phyloP scores from a whole-genome alignment of 2,888 invertebrate genomes.

The Troides oblongomaculatus region DNA sequence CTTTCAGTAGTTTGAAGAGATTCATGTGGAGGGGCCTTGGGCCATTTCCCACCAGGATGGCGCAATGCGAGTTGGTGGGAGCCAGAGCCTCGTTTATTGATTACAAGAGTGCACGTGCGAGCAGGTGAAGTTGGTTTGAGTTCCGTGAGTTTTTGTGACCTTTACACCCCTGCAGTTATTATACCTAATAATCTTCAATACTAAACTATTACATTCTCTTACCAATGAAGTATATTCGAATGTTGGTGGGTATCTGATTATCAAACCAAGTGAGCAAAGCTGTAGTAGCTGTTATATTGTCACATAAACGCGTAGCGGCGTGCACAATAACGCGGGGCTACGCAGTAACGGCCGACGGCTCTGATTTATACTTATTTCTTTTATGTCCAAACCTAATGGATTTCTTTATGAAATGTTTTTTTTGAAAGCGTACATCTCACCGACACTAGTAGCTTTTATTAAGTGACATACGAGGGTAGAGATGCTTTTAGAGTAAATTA shows the following conservation, averaged over 20 bases:
- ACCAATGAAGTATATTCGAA: too few species aligned
- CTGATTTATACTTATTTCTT: constrained; percentile 77
- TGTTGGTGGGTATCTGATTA: not conserved
- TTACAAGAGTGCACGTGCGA: too few species aligned
- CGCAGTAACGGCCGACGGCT: constrained; percentile 66
- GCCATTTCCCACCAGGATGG: too few species aligned
- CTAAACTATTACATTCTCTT: too few species aligned
- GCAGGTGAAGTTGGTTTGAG: too few species aligned
- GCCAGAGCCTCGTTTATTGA: too few species aligned
- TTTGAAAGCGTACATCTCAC: constrained; percentile 51
- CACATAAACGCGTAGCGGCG: constrained; percentile 69
- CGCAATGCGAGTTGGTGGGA: too few species aligned
- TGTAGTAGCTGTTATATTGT: constrained; percentile 68
- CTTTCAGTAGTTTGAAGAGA: too few species aligned
- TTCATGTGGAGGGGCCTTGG: too few species aligned
- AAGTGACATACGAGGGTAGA: constrained; percentile 48
- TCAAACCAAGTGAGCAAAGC: constrained; percentile 38
- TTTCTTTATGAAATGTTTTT: constrained; percentile 64
- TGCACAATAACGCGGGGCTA: constrained; percentile 65
- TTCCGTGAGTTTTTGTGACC: too few species aligned
- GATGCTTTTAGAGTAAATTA: constrained; percentile 57
- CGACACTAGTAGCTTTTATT: constrained; percentile 45
- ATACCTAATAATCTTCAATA: too few species aligned
- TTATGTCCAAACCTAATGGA: constrained; percentile 70
- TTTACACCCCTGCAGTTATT: too few species aligned